Base-by-base conservation (phyloP, 2,797 vertebrate species). In the Oreortyx pictus region DNA sequence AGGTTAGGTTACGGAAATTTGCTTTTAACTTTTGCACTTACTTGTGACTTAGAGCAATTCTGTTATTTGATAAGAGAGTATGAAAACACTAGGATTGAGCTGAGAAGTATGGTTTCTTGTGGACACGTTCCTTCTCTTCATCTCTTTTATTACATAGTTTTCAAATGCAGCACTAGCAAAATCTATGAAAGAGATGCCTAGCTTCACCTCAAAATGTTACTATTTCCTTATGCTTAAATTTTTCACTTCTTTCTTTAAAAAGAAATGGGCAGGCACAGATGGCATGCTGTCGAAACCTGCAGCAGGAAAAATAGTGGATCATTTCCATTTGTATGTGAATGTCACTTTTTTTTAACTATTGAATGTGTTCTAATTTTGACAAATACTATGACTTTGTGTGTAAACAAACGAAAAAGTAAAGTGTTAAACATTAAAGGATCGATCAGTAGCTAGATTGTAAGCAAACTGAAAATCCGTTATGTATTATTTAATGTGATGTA, bases 101-200 rank as follows among this genome's bases (percentile, higher is more conserved):
- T 62, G 39, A 82, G 18, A 73, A 64, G 44, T 56, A 13, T 0
- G 1, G 4, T 27, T 90, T 92, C 23, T 82, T 0, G 0, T 19
- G 22, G 8, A 62, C n/a, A 37, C 8, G 1, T 79, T 82, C 23
- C 4, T 11, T 8, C 16, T 6, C 17, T 57, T 66, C 11, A 11
- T 79, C 90, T 79, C 33, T 31, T 57, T 71, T 60, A n/a, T 44
- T 76, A 18, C 4, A 3, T 19, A 24, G 25, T 79, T 94, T 85
- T 70, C 43, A 80, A n/a, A 29, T 41, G 33, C 19, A 29, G 0
- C 7, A 11, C 68, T 68, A 49, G 6, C 14, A 65, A 23, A 66
- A 80, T 13, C 41, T 62, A 23, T 24, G 29, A 79, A 89, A 47
- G 33, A 67, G 82, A 50, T 85, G 35, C 52, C 2, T 23, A 25